Base-by-base conservation (phyloP, 2,797 vertebrate species). In the Myotis findleyi region DNA sequence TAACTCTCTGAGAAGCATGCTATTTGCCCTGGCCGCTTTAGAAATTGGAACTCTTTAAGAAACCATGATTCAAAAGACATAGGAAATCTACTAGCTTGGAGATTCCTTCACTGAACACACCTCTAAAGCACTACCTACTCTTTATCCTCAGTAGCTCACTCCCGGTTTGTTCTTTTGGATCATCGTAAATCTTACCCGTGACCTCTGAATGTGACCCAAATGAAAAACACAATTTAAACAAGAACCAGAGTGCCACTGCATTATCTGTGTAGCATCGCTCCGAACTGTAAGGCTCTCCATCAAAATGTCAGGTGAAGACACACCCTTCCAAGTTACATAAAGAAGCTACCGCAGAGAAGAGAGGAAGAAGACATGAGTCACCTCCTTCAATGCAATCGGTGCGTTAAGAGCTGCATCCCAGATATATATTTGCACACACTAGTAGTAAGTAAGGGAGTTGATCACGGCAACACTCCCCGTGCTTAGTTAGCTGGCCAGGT, bases 401-500 rank as follows among this genome's bases (percentile, higher is more conserved):
- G 27, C 6, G 9, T 62, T 72, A 18, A 93, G 11, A 72, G 30
- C 17, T 27, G 14, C 57, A 72, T 76, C 53, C 83, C 72, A 81
- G 77, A 36, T 80, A n/a, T 13, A 84, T 38, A 71, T 95, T 66
- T 92, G 41, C 49, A 69, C 38, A 86, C 4, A 17, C 10, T 27
- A 27, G 30, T 38, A 36, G 62, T 82, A 83, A 66, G 14, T 20
- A 51, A 91, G 94, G 73, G 33, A 75, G 55, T 81, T 64, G 47
- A 82, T 59, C 53, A 62, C 85, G 47, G 68, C 75, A 88, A 89
- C 10, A 16, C 64, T 25, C 18, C 49, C 69, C 16, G 44, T 91
- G 64, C 38, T 90, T 83, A 88, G 53, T 25, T 85, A 93, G 41
- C 81, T 88, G 59, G 47, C 51, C 94, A 97, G 97, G 95, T 96